phyloP scores from a whole-genome alignment of 2,888 invertebrate species.

The Drosophila paracracens region DNA sequence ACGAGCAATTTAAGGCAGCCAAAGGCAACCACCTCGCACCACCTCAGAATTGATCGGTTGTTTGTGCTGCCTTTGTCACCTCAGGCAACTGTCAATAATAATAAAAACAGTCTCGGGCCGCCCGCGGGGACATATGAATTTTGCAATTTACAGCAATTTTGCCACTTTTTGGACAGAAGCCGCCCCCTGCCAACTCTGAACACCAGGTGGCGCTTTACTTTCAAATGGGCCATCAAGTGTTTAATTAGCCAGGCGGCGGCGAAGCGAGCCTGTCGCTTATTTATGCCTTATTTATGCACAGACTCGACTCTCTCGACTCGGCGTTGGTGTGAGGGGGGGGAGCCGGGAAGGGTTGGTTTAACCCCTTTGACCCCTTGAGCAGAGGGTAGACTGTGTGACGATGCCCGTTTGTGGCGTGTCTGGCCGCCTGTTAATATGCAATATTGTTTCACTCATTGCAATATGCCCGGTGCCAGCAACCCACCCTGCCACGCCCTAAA shows the following conservation, averaged over 20 bases:
- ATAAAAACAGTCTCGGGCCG: constrained; percentile 9
- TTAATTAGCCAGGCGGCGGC: constrained; percentile 63
- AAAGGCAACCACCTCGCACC: not conserved
- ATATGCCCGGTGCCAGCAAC: constrained; percentile 30
- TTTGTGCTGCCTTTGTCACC: constrained; percentile 20
- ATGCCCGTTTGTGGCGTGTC: constrained; percentile 19
- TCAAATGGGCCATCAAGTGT: constrained; percentile 70
- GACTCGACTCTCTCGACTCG: constrained; percentile 32
- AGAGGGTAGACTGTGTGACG: not conserved
- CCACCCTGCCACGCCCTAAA: constrained; percentile 3
- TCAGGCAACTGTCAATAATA: constrained; percentile 43
- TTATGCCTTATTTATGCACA: constrained; percentile 79
- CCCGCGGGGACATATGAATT: constrained; percentile 52
- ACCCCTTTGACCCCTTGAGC: not conserved
- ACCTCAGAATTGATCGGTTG: not conserved
- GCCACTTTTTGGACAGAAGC: constrained; percentile 9
- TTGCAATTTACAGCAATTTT: constrained; percentile 61
- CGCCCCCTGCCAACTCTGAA: constrained; percentile 1
- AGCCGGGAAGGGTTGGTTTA: not conserved
- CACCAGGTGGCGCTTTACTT: constrained; percentile 46
- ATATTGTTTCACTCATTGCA: constrained; percentile 77
- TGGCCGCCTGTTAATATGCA: constrained; percentile 70
- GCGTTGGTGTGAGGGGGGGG: not conserved
- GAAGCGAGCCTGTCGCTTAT: constrained; percentile 68
- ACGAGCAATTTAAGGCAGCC: constrained; percentile 8